Conservation (phyloP, 2,113 vertebrate genomes). For the Anhinga rufa region DNA sequence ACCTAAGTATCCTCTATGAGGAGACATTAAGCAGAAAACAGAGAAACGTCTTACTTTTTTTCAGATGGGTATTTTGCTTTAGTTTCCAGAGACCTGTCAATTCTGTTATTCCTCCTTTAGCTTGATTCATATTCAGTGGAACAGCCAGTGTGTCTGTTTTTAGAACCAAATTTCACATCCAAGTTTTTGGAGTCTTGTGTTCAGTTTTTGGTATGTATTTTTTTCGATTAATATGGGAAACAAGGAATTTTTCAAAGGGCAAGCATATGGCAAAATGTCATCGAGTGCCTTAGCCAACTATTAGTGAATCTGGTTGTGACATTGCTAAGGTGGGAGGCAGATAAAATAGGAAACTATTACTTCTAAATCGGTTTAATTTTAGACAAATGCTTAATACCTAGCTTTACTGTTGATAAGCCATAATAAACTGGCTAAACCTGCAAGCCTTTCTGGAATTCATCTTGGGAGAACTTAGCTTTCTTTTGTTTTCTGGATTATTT, state of each 20-base stretch:
- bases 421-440: neutral
- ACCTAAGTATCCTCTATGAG: neutral
- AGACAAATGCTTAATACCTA: neutral
- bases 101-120: neutral
- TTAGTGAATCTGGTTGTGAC: neutral
- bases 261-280: neutral
- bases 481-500: neutral
- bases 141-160: fast-evolving
- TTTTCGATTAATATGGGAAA: neutral
- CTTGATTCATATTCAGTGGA: neutral
- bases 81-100: neutral
- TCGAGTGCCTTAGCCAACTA: neutral
- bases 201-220: neutral
- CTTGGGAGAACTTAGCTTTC: neutral
- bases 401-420: neutral
- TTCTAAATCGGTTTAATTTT: neutral
- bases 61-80: neutral
- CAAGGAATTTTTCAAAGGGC: neutral
- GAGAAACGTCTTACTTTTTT: neutral
- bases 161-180: neutral
- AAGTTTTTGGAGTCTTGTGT: neutral
- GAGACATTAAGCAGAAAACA: neutral
- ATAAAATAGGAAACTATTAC: neutral
- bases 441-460: neutral
- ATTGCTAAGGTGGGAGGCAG: neutral